These are phyloP conservation scores for Peromyscus maniculatus DNA, from an alignment of 2,113 vertebrate species.

Conservation along the genomic window DNA sequence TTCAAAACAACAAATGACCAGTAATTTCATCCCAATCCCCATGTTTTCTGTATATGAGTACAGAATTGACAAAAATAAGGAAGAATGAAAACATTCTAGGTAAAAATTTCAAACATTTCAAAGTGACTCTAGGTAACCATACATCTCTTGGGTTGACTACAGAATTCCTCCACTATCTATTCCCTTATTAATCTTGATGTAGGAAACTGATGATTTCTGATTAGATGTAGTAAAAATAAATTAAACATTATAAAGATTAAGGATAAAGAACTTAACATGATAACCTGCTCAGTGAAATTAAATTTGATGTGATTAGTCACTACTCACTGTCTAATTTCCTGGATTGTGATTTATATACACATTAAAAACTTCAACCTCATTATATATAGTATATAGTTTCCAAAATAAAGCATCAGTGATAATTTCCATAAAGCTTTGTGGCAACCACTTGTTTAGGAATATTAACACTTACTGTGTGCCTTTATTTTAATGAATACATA, in stretches of 20 bases:
- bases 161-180: not conserved
- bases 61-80: not conserved
- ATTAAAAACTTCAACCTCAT: conserved; percentile 39
- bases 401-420: conserved; percentile 32
- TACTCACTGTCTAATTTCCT: not conserved
- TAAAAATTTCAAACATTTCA: not conserved
- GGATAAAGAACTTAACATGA: not conserved
- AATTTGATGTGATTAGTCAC: conserved; percentile 23
- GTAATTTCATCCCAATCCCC: not conserved
- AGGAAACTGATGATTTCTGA: not conserved
- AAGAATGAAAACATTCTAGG: not conserved
- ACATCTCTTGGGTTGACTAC: not conserved
- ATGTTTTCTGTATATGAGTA: not conserved
- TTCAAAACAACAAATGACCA: conserved; percentile 28
- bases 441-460: conserved; percentile 37
- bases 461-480: conserved; percentile 30
- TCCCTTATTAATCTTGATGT: conserved; percentile 39
- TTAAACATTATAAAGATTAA: conserved; percentile 35
- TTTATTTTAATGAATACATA: conserved; percentile 69
- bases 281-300: conserved; percentile 4
- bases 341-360: conserved; percentile 45
- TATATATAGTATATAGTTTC: not conserved
- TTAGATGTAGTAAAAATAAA: conserved; percentile 40
- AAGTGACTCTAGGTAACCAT: not conserved
- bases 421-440: conserved; percentile 37